A percentile compares a stretch with the other conserved stretches of the same genome.
Conservation (phyloP, 2,888 invertebrate genomes). For the Ectemnius lituratus region DNA sequence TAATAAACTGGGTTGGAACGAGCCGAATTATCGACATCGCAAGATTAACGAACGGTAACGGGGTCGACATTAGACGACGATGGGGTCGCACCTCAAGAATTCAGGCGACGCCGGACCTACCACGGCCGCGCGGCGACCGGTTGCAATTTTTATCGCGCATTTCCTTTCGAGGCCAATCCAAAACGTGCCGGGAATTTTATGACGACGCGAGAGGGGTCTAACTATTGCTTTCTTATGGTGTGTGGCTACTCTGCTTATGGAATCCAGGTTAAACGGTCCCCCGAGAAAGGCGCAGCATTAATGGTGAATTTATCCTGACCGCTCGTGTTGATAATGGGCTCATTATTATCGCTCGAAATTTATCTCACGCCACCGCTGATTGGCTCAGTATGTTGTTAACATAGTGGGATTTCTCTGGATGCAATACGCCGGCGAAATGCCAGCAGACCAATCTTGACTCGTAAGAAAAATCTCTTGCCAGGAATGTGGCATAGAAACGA, state of each 20-base stretch:
- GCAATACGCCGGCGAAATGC: no score
- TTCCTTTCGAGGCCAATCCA: slow-evolving; percentile 9
- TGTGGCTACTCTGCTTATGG: slow-evolving; percentile 13
- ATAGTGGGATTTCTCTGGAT: no score
- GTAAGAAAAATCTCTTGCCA: no score
- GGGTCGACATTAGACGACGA: not conserved
- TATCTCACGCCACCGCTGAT: no score
- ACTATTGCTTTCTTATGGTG: slow-evolving; percentile 22
- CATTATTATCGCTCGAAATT: slow-evolving; percentile 2
- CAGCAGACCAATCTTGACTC: no score
- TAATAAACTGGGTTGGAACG: slow-evolving; percentile 31
- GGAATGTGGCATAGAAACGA: slow-evolving; percentile 3
- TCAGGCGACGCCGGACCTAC: not conserved
- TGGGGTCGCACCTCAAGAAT: not conserved
- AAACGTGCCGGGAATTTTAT: slow-evolving; percentile 40
- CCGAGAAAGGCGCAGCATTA: slow-evolving; percentile 40
- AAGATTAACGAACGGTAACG: slow-evolving; percentile 15
- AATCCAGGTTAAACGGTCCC: slow-evolving; percentile 55
- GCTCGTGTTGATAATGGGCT: slow-evolving; percentile 34
- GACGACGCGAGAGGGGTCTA: slow-evolving; percentile 14
- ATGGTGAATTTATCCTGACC: slow-evolving; percentile 37
- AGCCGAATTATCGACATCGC: slow-evolving; percentile 2
- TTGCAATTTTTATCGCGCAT: slow-evolving; percentile 2
- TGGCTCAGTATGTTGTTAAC: no score
- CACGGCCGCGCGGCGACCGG: not conserved